These are phyloP conservation scores for Athrips mouffetella DNA, from an alignment of 2,888 invertebrate species.

Conservation along the genomic window DNA sequence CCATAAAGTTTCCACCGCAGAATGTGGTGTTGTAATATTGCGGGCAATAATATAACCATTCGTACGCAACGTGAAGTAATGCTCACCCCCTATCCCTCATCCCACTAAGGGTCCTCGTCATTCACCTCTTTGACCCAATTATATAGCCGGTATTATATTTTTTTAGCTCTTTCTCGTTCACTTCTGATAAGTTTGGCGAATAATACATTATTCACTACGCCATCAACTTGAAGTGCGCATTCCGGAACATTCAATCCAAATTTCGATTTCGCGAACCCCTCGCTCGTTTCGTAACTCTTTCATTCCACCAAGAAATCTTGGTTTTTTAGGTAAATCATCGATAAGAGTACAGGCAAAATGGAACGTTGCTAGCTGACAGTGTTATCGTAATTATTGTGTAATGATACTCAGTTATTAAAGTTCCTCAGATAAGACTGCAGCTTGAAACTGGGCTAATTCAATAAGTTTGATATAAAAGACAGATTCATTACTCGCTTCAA, in stretches of 20 bases:
- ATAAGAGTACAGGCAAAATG: not conserved
- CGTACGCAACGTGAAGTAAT: constrained; percentile 59
- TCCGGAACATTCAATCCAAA: constrained; percentile 8
- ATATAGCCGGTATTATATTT: constrained; percentile 29
- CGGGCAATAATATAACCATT: constrained; percentile 59
- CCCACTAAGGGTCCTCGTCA: constrained; percentile 47
- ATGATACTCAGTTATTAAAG: not conserved
- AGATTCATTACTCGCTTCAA: not conserved
- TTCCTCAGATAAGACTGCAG: not conserved
- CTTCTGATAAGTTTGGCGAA: constrained; percentile 9
- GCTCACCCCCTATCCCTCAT: constrained; percentile 39
- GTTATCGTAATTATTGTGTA: constrained; percentile 2
- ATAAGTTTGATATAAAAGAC: constrained; percentile 1
- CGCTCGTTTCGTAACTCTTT: not conserved
- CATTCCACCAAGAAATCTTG: not conserved
- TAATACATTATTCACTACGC: constrained; percentile 15
- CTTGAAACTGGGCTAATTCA: constrained; percentile 1
- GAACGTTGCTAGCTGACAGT: not conserved
- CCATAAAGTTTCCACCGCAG: constrained; percentile 62
- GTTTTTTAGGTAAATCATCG: not conserved
- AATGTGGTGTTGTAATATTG: constrained; percentile 66
- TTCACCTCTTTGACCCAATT: constrained; percentile 69
- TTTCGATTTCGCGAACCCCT: constrained; percentile 8
- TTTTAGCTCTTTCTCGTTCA: constrained; percentile 5
- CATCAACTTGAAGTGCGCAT: not conserved